These are phyloP conservation scores for Hesperia comma DNA, from an alignment of 2,888 invertebrate genomes.

Conservation along the genomic window DNA sequence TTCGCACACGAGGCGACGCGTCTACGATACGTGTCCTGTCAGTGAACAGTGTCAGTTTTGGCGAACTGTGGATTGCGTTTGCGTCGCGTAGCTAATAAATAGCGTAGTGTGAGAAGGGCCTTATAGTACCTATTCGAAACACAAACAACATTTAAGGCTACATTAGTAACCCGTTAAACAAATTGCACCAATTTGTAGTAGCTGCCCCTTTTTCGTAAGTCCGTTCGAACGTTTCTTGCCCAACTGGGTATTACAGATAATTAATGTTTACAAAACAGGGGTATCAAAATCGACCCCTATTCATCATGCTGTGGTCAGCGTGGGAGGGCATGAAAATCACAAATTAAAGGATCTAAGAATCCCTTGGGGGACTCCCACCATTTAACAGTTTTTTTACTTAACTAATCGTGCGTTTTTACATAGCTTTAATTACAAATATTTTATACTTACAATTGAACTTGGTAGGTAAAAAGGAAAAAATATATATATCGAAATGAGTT, in stretches of 20 bases:
- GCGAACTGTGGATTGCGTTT: too few relatives aligned
- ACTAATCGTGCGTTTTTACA: not conserved
- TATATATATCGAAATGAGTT: too few relatives aligned
- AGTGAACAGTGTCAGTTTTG: too few relatives aligned
- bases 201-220: slow-evolving; percentile 17
- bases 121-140: too few relatives aligned
- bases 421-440: not conserved
- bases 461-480: too few relatives aligned
- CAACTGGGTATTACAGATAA: slow-evolving; percentile 52
- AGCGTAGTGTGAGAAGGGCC: too few relatives aligned
- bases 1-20: too few relatives aligned
- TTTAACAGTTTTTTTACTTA: not conserved
- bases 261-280: slow-evolving; percentile 61
- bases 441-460: not conserved
- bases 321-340: slow-evolving; percentile 54
- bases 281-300: slow-evolving; percentile 51
- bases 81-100: too few relatives aligned
- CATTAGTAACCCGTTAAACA: slow-evolving; percentile 16
- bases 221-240: slow-evolving; percentile 25
- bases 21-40: too few relatives aligned
- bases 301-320: slow-evolving; percentile 59
- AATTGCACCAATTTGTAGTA: slow-evolving; percentile 28
- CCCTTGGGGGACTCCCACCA: not conserved
- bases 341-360: slow-evolving; percentile 58
- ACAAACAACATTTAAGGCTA: slow-evolving; percentile 1